Percentiles rank a stretch among this genome's conserved stretches.
These are phyloP conservation scores for Theretra japonica DNA, from an alignment of 2,888 invertebrate species.

Conservation along the genomic window DNA sequence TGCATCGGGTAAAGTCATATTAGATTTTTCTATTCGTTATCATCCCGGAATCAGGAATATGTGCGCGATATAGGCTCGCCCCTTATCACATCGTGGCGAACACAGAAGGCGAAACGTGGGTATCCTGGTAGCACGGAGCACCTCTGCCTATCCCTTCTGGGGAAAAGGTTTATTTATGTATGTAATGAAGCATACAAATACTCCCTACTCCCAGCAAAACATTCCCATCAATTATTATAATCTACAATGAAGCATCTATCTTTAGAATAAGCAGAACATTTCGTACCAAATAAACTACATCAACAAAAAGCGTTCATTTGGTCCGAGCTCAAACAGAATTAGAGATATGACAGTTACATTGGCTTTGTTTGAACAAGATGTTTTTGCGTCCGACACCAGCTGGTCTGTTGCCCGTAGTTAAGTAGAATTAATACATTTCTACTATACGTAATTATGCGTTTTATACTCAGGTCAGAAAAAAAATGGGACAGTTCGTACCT, in stretches of 20 bases:
- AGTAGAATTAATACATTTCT: background rate
- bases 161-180: no score
- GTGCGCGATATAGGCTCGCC: no score
- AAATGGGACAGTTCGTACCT: no score
- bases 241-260: background rate
- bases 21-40: no score
- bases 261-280: background rate
- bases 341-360: slow-evolving; percentile 17
- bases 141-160: no score
- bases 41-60: no score
- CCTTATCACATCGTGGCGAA: no score
- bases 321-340: background rate
- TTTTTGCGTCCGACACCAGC: slow-evolving; percentile 14
- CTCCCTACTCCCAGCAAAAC: background rate
- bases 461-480: background rate
- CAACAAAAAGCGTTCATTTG: slow-evolving; percentile 13
- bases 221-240: background rate
- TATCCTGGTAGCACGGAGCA: no score
- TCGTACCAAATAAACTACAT: background rate
- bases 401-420: background rate
- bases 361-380: slow-evolving; percentile 7
- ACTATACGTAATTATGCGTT: background rate
- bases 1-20: no score
- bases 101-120: no score
- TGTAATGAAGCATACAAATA: no score